These are phyloP conservation scores for Clepsis dumicolana DNA, from an alignment of 2,888 invertebrate genomes.

Conservation along the genomic window DNA sequence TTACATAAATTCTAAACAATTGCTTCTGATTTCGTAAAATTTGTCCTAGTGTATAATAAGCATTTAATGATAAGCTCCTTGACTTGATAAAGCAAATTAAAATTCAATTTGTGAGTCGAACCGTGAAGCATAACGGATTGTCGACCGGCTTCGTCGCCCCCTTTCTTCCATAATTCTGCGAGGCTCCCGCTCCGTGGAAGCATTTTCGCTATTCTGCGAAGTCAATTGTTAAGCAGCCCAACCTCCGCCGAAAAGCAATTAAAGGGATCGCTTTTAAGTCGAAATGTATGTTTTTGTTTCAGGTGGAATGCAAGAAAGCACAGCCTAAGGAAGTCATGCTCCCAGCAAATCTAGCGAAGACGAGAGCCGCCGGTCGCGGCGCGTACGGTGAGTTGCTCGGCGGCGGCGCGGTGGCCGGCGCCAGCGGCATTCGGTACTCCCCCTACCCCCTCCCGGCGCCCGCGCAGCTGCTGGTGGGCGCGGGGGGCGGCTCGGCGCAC, in stretches of 20 bases:
- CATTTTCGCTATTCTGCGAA: conserved; percentile 67
- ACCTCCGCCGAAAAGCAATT: conserved; percentile 45
- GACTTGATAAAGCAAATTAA: conserved; percentile 82
- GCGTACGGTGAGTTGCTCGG: conserved; percentile 99
- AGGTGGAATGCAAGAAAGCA: conserved; percentile 99
- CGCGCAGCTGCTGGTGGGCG: conserved; percentile 75
- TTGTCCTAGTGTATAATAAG: conserved; percentile 75
- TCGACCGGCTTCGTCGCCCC: conserved; percentile 78
- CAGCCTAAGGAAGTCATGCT: conserved; percentile 99
- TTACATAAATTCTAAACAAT: conserved; percentile 62
- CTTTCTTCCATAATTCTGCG: conserved; percentile 78
- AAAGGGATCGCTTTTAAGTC: conserved; percentile 45
- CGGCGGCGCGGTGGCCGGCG: conserved; percentile 88
- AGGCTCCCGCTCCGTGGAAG: conserved; percentile 68
- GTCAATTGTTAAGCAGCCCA: conserved; percentile 50
- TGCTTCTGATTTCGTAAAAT: conserved; percentile 69
- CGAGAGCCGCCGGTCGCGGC: conserved; percentile 97
- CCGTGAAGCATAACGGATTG: conserved; percentile 83
- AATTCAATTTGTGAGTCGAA: conserved; percentile 83
- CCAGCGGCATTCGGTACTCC: conserved; percentile 87
- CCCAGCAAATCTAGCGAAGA: conserved; percentile 98
- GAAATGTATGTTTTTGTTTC: conserved; percentile 68
- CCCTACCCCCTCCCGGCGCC: conserved; percentile 87
- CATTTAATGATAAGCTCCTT: conserved; percentile 81
- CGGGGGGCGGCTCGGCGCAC: conserved; percentile 69